Percentiles rank a stretch among this genome's conserved stretches.
Evolutionary conservation across 2,888 invertebrate species (phyloP).

Genomic region (Mamestra brassicae): DNA sequence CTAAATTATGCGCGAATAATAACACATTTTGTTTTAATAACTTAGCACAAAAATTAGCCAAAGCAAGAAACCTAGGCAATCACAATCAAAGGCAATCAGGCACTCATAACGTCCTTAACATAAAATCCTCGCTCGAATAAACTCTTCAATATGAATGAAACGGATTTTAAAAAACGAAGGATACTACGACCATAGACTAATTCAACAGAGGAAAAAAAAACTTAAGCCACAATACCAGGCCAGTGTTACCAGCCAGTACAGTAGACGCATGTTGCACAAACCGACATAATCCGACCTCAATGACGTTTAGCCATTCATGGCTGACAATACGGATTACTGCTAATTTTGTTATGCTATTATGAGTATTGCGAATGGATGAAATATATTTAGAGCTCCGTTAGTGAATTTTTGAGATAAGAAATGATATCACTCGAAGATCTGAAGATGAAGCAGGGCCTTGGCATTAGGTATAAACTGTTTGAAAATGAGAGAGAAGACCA

Average conservation of each 20-base stretch:
- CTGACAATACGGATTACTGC: slow-evolving; percentile 58
- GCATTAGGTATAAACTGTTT: too few species aligned
- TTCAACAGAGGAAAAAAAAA: slow-evolving; percentile 32
- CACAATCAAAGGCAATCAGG: not conserved
- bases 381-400: slow-evolving; percentile 12
- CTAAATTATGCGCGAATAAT: too few species aligned
- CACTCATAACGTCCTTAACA: not conserved
- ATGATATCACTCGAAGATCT: too few species aligned
- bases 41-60: too few species aligned
- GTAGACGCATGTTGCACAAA: slow-evolving; percentile 54
- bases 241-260: slow-evolving; percentile 20
- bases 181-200: slow-evolving; percentile 13
- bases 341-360: slow-evolving; percentile 49
- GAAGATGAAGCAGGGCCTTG: too few species aligned
- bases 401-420: not conserved
- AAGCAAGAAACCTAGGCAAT: too few species aligned
- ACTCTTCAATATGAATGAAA: not conserved
- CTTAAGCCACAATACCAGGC: slow-evolving; percentile 24
- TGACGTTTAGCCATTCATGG: slow-evolving; percentile 39
- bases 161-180: slow-evolving; percentile 17
- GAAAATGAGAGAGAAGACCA: too few species aligned
- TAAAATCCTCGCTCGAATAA: slow-evolving; percentile 1
- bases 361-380: slow-evolving; percentile 27
- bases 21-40: too few species aligned
- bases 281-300: slow-evolving; percentile 55